Evolutionary conservation across 2,113 vertebrate genomes (phyloP), one percentile per base, ranked within the genome.

Genomic region (Prionailurus bengalensis): DNA sequence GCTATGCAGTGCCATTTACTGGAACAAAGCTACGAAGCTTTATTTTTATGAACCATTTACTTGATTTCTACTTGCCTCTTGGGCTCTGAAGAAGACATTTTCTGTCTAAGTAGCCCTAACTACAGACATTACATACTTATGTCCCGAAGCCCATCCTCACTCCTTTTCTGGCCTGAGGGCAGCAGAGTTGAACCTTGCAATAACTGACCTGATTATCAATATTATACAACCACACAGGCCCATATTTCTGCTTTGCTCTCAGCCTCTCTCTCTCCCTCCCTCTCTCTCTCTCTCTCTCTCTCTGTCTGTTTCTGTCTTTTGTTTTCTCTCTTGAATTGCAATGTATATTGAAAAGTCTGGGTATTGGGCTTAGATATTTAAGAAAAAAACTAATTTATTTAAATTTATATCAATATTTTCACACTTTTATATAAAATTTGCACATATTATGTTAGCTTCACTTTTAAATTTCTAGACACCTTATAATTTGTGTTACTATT

Each of bases 41-140:
- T 0, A 0, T 36, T 51, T 94, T 96, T 63, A 97, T 97, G 97
- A 96, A 97, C 95, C 88, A 93, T 96, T 98, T 98, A 96, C 92
- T 95, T 97, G 89, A 96, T 97, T 95, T 98, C 96, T 97, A 73
- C 65, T 33, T 82, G 45, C 66, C 33, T 81, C 76, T 63, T 85
- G 66, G 81, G 88, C 90, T 97, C 96, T 91, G 90, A 95, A 95
- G 58, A 78, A 80, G 82, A 65, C 61, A 66, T 71, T 87, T 61
- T 23, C n/a, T 96, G 95, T 78, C 89, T 36, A 79, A 91, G 36
- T 27, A 96, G 82, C 71, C 97, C 70, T 87, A 97, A 36, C 79
- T 81, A 91, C 11, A 84, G 81, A 71, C 73, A 76, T 66, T 96
- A 85, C 11, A 2, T 68, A 95, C 95, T 91, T 90, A 10, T 91